Percentiles rank a stretch among this genome's conserved stretches.
These are phyloP conservation scores for Nasonovia ribisnigri DNA, from an alignment of 2,888 invertebrate species.

Conservation along the genomic window DNA sequence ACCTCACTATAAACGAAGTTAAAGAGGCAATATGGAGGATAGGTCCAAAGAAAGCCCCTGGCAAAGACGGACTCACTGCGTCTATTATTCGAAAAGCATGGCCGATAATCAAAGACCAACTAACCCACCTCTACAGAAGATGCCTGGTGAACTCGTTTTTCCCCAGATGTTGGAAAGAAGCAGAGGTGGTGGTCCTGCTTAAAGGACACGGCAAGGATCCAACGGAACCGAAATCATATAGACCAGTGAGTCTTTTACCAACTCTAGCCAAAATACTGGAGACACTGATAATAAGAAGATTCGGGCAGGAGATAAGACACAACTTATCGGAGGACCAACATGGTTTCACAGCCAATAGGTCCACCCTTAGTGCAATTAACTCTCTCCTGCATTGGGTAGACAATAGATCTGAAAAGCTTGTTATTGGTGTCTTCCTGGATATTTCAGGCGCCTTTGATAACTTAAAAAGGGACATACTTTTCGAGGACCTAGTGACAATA, in stretches of 20 bases:
- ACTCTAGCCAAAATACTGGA: neutral
- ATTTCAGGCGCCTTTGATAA: no score
- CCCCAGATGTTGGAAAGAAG: neutral
- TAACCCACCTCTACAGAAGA: neutral
- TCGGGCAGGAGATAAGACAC: neutral
- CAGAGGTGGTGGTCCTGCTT: neutral
- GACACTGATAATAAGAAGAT: neutral
- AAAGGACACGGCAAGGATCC: neutral
- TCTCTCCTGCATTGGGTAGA: neutral
- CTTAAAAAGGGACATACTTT: no score
- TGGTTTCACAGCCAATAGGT: neutral
- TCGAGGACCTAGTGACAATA: no score
- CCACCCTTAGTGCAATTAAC: neutral
- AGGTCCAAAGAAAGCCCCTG: neutral
- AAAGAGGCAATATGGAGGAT: neutral
- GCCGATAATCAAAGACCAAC: accelerated
- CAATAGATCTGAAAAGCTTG: accelerated
- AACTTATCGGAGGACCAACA: neutral
- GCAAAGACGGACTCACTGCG: neutral
- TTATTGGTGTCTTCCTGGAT: no score
- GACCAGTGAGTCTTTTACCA: neutral
- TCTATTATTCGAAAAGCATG: neutral
- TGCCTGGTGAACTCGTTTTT: neutral
- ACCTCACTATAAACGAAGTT: neutral
- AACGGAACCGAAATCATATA: neutral